phyloP scores from a whole-genome alignment of 2,797 vertebrate genomes.

The Eulemur coronatus region DNA sequence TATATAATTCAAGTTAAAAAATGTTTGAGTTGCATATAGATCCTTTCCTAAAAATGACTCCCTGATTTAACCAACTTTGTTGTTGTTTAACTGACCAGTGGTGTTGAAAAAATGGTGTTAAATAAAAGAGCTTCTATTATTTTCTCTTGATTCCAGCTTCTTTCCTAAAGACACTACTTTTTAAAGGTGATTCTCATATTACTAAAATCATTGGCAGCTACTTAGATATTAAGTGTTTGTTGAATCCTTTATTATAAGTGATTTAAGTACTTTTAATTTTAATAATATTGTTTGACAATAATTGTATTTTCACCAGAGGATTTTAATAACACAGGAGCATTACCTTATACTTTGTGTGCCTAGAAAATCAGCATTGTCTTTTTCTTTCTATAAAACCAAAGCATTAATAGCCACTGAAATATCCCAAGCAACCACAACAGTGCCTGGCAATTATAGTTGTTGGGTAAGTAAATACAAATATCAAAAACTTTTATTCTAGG shows the following conservation, averaged over 20 bases:
- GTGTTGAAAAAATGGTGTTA: background rate
- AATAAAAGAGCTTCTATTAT: background rate
- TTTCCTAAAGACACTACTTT: background rate
- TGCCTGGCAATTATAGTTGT: background rate
- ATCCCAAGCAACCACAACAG: background rate
- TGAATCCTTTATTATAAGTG: background rate
- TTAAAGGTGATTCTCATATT: background rate
- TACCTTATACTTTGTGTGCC: background rate
- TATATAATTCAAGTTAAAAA: background rate
- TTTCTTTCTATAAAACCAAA: background rate
- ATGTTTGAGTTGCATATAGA: background rate
- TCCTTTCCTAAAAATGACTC: background rate
- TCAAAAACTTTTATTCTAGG: background rate
- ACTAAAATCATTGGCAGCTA: background rate
- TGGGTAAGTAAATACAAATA: background rate
- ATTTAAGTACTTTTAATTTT: background rate
- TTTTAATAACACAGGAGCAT: background rate
- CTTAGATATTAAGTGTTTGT: background rate
- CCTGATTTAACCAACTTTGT: background rate
- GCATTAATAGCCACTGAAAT: background rate
- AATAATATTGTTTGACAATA: background rate
- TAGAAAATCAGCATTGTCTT: background rate
- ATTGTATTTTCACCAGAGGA: background rate
- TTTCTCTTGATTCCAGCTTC: background rate
- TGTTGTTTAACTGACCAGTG: background rate